Base-by-base conservation (phyloP, 2,888 invertebrate genomes). In the Tetrapedia diversipes region DNA sequence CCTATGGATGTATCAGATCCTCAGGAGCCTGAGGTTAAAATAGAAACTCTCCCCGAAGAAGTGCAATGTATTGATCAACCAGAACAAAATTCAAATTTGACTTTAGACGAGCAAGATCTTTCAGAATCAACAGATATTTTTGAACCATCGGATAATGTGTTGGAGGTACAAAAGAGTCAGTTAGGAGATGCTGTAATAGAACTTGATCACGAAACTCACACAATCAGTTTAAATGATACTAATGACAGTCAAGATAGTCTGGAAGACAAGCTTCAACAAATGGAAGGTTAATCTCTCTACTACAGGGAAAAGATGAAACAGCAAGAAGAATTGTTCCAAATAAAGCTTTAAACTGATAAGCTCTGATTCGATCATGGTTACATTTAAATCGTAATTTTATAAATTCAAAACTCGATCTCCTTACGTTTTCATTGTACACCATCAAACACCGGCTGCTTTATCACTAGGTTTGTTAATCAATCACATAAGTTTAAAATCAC, bases 231-330 rank as follows among this genome's bases (percentile, higher is more conserved):
- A 37, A 90, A 88, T 27, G 92, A 92, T n/a, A 87, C 91, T 7
- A 89, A 87, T 37, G 92, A 92, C 61, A 92, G 90, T 61, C 90
- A 91, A 60, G 92, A 92, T 29, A 92, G 92, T 69, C 85, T 92
- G 19, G 92, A 92, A 71, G 90, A 90, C 43, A 91, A 91, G 78
- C 85, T 92, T 19, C 91, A 91, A 49, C 90, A 90, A 64, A 91
- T 92, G 90, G 91, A 91, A 39, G 91, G 91, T 67, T 91, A 70
- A 89, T 69, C 2, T 45, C 43, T 57, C n/a, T 39, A 29, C 4
- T 57, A 22, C 10, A 22, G 29, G 11, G 19, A n/a, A 66, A 6
- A 37, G n/a, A 45, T 1, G 11, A 43, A 11, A 29, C 19, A 41
- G 2, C 10, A 27, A 1, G n/a, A n/a, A 56, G 49, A 10, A 24